Base-by-base conservation (phyloP, 2,888 invertebrate species). In the Eristalinus aeneus region DNA sequence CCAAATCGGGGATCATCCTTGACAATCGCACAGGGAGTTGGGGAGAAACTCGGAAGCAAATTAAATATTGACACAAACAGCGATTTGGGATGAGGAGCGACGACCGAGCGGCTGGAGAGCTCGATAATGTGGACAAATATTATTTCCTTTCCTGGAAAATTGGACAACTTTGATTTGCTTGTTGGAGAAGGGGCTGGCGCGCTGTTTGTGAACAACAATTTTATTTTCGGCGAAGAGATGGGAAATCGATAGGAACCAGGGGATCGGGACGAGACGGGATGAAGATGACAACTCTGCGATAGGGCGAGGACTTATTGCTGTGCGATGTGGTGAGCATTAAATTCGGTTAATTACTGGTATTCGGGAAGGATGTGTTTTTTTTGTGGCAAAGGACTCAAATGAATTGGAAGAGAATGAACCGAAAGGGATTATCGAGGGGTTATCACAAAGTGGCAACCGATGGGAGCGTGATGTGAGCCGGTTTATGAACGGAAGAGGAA, bases 31-130 rank as follows among this genome's bases (percentile, higher is more conserved):
- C 16, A n/a, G 39, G n/a, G 39, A 27, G 27, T 27, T 27, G 27
- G 27, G 27, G 27, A 27, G 27, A 76, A 72, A 64, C 73, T 27
- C 36, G 54, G 22, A 20, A 34, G 39, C 84, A 80, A 85, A 85
- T 85, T 85, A 85, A 75, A 80, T 85, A 74, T 77, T 86, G 82
- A 86, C 86, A 78, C 71, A 86, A 86, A 82, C 82, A 81, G 61
- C 54, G 60, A 64, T 61, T 75, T 23, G 84, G 71, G 67, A n/a
- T 12, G 56, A 58, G 12, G 3, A 16, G 16, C 12, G 32, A 4
- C 1, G 23, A 68, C 36, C 23, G 22, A 69, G n/a, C n/a, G 4
- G 16, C 46, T 8, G 8, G 16, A 46, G 46, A 16, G 34, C 56
- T 74, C 69, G 83, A 78, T 74, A 84, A 74, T 74, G 65, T 74